Base-by-base conservation (phyloP, 2,797 vertebrate species). In the Petrocephalus sullivani region DNA sequence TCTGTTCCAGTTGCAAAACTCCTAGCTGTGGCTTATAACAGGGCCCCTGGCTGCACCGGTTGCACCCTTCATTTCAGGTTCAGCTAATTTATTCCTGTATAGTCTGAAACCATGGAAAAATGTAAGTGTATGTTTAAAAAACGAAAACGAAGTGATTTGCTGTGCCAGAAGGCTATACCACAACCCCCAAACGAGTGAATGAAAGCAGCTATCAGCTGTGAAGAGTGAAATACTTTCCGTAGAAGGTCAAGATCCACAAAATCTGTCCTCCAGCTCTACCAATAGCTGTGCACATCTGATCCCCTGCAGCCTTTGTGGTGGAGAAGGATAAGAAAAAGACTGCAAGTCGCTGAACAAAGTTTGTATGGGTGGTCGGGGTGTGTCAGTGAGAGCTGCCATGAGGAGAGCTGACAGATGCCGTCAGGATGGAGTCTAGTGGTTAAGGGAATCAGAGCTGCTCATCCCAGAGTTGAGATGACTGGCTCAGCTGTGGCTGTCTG, bases 61-160 rank as follows among this genome's bases (percentile, higher is more conserved):
- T 23, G 81, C 33, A 51, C 6, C 3, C 33, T 75, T 64, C 37
- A 12, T 64, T 53, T 83, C 8, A 82, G 71, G 21, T 87, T 87
- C 28, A 87, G 21, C 19, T 16, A 21, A 56, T 58, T 78, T 78
- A 51, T 84, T 23, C 46, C 41, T 46, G 33, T 16, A 21, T 12
- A 53, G 75, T 28, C 21, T 84, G 87, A 60, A 84, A 51, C 75
- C 75, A 81, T n/a, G 75, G 75, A 81, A 81, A 49, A 67, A 85
- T 67, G 41, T 14, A 56, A 46, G 14, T 64, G 86, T 33, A 88
- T n/a, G 21, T 23, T 53, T 51, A 84, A 41, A 64, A 64, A 88
- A 67, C 3, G 61, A n/a, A 51, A 61, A 23, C 57, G 64, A 84
- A 21, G 19, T 14, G n/a, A n/a, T 84, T 19, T 33, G 33, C 56